Percentiles rank a stretch among this genome's conserved stretches.
Conservation (phyloP, 2,888 invertebrate genomes). For the Drosophila borealis region DNA sequence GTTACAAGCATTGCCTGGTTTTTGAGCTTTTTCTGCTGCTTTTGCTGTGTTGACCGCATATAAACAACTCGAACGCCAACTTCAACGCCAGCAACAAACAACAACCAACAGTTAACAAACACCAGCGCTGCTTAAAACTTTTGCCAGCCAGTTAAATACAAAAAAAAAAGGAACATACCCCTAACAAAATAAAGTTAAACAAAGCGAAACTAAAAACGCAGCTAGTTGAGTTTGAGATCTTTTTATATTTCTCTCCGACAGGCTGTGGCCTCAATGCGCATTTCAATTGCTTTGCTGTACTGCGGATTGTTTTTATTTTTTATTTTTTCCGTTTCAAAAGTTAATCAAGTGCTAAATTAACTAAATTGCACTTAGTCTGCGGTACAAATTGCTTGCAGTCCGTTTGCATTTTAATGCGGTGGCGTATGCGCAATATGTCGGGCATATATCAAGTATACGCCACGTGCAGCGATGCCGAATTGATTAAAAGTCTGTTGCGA, state of each 20-base stretch:
- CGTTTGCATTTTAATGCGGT: constrained; percentile 43
- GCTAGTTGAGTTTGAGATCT: constrained; percentile 64
- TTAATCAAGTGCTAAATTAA: constrained; percentile 78
- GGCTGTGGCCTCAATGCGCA: constrained; percentile 68
- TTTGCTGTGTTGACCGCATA: constrained; percentile 63
- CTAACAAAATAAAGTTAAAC: constrained; percentile 23
- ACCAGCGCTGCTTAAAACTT: constrained; percentile 69
- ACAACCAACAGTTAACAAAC: constrained; percentile 68
- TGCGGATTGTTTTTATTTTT: constrained; percentile 10
- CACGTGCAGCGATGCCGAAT: constrained; percentile 20
- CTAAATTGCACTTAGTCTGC: constrained; percentile 71
- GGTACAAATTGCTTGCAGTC: constrained; percentile 54
- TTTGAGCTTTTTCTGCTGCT: constrained; percentile 1
- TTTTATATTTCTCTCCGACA: constrained; percentile 43
- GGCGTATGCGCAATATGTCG: constrained; percentile 59
- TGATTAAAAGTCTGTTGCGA: constrained; percentile 27
- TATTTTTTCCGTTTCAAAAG: constrained; percentile 53
- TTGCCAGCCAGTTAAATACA: constrained; percentile 42
- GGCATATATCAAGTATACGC: constrained; percentile 49
- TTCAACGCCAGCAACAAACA: constrained; percentile 49
- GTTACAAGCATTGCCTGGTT: not conserved
- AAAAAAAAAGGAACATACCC: constrained; percentile 24
- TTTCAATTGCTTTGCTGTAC: constrained; percentile 68
- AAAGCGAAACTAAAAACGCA: constrained; percentile 20
- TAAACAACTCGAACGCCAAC: constrained; percentile 60